Evolutionary conservation across 2,113 vertebrate species (phyloP), one percentile per base, ranked within the genome.

Genomic region (Etia nguti): DNA sequence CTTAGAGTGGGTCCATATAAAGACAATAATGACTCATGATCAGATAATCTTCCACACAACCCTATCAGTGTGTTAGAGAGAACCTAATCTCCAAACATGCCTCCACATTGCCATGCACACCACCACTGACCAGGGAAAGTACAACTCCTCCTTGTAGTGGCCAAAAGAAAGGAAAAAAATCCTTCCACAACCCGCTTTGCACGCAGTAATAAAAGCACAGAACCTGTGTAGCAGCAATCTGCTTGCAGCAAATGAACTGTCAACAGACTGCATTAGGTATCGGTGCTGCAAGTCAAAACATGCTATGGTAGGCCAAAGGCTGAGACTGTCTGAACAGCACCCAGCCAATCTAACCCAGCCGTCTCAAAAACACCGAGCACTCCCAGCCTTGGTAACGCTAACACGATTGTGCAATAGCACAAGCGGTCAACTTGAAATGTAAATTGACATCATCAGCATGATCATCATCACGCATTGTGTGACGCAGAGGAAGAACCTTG

Each of bases 371-470:
- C 92, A 82, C 88, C 93, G 95, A 93, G 92, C 93, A 88, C 93
- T 90, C 90, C 86, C 88, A 73, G 88, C 94, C 93, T 95, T 95
- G 94, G 93, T 90, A 96, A 96, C 94, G 86, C 92, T 92, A 95
- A 88, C 92, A 94, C 94, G 94, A 91, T 95, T 94, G 94, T 95
- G 92, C 94, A 96, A 96, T 94, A 92, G 81, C 92, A 93, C 91
- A 88, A 84, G 93, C 90, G 89, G 90, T 94, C 91, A 94, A 94
- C 95, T 93, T 94, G 83, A 94, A 94, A 95, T 94, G 94, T 93
- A 95, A 95, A 95, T 95, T 94, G 93, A 96, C 94, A 94, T 95
- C 92, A 94, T 24, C 62, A 15, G 34, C 91, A 70, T 75, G 34
- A 70, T 80, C 86, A 93, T 94, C 93, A 59, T 84, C 86, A 62